Base-by-base conservation (phyloP, 2,113 vertebrate species). In the Machaerirhynchus nigripectus region DNA sequence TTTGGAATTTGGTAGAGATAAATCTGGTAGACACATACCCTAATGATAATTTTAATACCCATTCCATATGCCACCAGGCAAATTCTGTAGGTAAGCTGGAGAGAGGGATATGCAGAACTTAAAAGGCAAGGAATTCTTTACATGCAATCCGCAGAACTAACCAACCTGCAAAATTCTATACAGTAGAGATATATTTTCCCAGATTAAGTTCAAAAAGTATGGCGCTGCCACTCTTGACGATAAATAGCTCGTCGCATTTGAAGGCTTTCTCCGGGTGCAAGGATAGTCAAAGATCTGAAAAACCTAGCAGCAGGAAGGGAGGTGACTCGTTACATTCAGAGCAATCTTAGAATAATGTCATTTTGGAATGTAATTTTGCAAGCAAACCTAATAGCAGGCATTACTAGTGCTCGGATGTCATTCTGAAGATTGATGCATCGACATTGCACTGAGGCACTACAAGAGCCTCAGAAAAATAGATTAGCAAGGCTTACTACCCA, bases 381-480 rank as follows among this genome's bases (percentile, higher is more conserved):
- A 77, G 87, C 27, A 91, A 93, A 90, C 46, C 47, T 83, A 90
- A 85, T 86, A 90, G 59, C 31, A 90, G 53, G 19, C 89, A 85
- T 77, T 95, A 85, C 63, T 42, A 46, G 16, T 49, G 68, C 68
- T 88, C 26, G 12, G 27, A 86, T 57, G 50, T 90, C 63, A 80
- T 50, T 67, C 47, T 63, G 47, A 88, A 93, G 88, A 86, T 85
- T 77, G 73, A 95, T 92, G 68, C n/a, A 86, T 84, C 52, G 60
- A 37, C 73, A 47, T 39, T 74, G n/a, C 33, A 78, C 39, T 31
- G 28, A 87, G 57, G 46, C 37, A 85, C 53, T 44, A 40, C 23
- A 88, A 92, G 21, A 95, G 30, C 33, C 33, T 63, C 80, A 78
- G 77, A 84, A 92, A 96, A 88, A 83, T 16, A 88, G 35, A 90